Conservation (phyloP, 2,797 vertebrate species). For the Rhinichthys osculus region DNA sequence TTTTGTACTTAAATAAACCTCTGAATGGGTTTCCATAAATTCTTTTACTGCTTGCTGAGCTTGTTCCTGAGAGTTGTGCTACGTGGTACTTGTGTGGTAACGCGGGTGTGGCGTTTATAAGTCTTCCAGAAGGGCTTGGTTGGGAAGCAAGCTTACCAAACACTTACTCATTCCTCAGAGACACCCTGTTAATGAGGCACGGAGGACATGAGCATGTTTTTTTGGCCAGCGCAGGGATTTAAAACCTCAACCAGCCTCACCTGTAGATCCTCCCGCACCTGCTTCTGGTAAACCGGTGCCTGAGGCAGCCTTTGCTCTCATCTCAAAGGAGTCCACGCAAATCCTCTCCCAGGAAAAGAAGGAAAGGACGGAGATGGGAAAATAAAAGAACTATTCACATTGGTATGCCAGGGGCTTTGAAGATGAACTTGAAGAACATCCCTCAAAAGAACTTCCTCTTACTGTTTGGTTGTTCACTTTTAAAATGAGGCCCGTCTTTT, state of each 20-base stretch:
- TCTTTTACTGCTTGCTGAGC: slow-evolving; percentile 16
- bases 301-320: slow-evolving; percentile 30
- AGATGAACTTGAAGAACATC: slow-evolving; percentile 47
- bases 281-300: slow-evolving; percentile 47
- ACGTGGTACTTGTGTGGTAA: slow-evolving; percentile 14
- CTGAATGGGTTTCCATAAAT: slow-evolving; percentile 17
- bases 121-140: slow-evolving; percentile 26
- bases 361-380: slow-evolving; percentile 12
- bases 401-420: slow-evolving; percentile 54
- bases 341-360: slow-evolving; percentile 45
- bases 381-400: slow-evolving; percentile 41
- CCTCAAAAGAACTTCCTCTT: slow-evolving; percentile 47
- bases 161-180: slow-evolving; percentile 20
- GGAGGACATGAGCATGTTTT: slow-evolving; percentile 34
- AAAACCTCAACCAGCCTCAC: slow-evolving; percentile 33
- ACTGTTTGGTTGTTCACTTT: slow-evolving; percentile 23
- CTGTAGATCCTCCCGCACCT: slow-evolving; percentile 48
- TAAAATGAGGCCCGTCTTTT: slow-evolving; percentile 3
- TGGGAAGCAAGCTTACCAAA: slow-evolving; percentile 31
- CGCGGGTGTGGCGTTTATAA: slow-evolving; percentile 12
- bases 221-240: slow-evolving; percentile 39
- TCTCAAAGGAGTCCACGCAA: slow-evolving; percentile 35
- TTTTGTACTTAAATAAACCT: slow-evolving; percentile 22
- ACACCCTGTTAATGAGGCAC: slow-evolving; percentile 7
- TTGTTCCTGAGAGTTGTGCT: slow-evolving; percentile 7